Evolutionary conservation across 2,113 vertebrate species (phyloP).

Genomic region (Chaetodon trifascialis): DNA sequence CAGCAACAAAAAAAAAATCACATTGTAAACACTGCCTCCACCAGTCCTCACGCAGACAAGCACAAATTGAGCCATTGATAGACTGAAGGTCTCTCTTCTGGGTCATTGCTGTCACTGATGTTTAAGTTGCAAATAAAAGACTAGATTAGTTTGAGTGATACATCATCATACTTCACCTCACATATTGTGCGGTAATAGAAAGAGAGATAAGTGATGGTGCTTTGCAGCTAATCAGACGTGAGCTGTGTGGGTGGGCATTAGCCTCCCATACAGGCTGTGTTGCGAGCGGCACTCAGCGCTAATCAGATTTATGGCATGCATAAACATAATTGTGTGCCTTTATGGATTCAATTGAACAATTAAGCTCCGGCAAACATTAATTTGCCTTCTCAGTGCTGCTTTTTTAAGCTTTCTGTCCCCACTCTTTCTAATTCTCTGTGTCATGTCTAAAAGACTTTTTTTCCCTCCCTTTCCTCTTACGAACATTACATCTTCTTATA

Average conservation of each 20-base stretch:
- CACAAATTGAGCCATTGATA: slow-evolving; percentile 1
- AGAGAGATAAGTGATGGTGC: slow-evolving; percentile 49
- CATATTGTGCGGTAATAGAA: slow-evolving; percentile 53
- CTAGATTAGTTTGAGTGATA: slow-evolving; percentile 19
- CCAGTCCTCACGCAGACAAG: slow-evolving; percentile 10
- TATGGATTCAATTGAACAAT: slow-evolving; percentile 77
- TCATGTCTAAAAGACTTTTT: neutral
- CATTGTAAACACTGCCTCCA: neutral
- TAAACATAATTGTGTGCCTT: slow-evolving; percentile 74
- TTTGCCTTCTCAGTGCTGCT: slow-evolving; percentile 34
- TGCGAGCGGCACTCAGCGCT: slow-evolving; percentile 42
- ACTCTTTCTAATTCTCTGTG: slow-evolving; percentile 1
- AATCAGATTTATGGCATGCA: slow-evolving; percentile 76
- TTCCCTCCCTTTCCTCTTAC: neutral
- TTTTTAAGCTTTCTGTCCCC: neutral
- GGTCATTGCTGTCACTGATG: slow-evolving; percentile 21
- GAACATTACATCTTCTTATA: slow-evolving; percentile 2
- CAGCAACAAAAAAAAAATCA: neutral
- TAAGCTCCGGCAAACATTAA: slow-evolving; percentile 56
- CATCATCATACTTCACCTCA: slow-evolving; percentile 48
- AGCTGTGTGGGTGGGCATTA: slow-evolving; percentile 65
- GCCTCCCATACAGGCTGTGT: slow-evolving; percentile 42
- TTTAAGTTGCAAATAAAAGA: slow-evolving; percentile 34
- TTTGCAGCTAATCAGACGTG: slow-evolving; percentile 64
- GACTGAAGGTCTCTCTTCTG: slow-evolving; percentile 7